A percentile compares a stretch with the other conserved stretches of the same genome.
phyloP scores from a whole-genome alignment of 2,113 vertebrate genomes.

The Charina bottae region DNA sequence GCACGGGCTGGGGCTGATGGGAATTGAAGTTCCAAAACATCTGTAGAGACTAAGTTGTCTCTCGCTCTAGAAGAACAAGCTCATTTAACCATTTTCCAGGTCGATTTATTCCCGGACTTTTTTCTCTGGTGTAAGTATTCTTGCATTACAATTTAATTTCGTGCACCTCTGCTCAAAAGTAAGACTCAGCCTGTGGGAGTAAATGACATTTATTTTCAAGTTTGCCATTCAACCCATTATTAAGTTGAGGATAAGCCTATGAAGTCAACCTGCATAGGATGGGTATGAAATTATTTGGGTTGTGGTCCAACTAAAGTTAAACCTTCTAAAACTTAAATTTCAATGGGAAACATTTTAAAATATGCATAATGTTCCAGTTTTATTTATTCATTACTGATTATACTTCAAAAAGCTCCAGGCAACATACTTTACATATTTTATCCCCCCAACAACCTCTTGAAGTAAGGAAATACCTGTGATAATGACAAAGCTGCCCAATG shows the following conservation, averaged over 20 bases:
- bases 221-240: too few species aligned
- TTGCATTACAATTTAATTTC: not conserved
- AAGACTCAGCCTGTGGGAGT: too few species aligned
- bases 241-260: not conserved
- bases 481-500: not conserved
- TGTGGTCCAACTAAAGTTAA: not conserved
- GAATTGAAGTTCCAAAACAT: not conserved
- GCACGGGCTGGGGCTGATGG: not conserved
- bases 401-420: not conserved
- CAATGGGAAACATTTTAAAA: not conserved
- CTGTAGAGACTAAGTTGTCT: not conserved
- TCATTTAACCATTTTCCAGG: not conserved
- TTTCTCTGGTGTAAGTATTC: too few species aligned
- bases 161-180: not conserved
- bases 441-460: not conserved
- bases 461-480: not conserved
- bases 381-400: not conserved
- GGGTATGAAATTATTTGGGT: not conserved
- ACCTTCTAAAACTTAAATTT: not conserved
- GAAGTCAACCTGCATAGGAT: not conserved
- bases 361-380: too few species aligned
- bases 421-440: not conserved
- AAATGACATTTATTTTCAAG: not conserved
- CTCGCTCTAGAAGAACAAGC: not conserved
- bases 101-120: not conserved